phyloP scores from a whole-genome alignment of 2,888 invertebrate genomes.

The Athripsodes cinereus region DNA sequence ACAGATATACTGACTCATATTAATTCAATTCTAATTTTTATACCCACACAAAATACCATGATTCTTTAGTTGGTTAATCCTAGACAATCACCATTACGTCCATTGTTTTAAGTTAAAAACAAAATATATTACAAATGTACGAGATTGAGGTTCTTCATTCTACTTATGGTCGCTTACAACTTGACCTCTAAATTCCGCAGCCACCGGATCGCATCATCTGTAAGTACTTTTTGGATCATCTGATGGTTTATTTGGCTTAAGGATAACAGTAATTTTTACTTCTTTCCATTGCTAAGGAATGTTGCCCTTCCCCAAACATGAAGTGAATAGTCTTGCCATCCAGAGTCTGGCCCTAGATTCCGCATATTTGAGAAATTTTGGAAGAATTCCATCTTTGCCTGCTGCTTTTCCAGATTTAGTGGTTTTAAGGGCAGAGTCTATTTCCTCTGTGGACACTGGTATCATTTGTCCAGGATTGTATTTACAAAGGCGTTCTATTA shows the following conservation, averaged over 20 bases:
- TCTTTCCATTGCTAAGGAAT: background rate
- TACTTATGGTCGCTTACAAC: too few species aligned
- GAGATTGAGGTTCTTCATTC: background rate
- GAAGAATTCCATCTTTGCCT: background rate
- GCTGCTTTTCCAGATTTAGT: background rate
- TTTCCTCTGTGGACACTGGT: background rate
- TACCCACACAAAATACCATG: too few species aligned
- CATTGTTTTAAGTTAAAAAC: too few species aligned
- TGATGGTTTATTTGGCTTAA: slow-evolving; percentile 2
- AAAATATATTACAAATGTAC: too few species aligned
- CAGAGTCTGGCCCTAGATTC: background rate
- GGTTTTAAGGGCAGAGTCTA: background rate
- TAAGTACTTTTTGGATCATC: slow-evolving; percentile 1
- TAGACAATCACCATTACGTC: too few species aligned
- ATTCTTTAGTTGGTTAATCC: too few species aligned
- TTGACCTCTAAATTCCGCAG: too few species aligned
- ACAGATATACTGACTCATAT: too few species aligned
- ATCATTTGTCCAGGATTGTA: background rate
- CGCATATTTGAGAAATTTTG: background rate
- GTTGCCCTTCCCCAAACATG: background rate
- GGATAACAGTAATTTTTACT: background rate
- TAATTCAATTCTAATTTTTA: too few species aligned
- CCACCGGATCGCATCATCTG: too few species aligned
- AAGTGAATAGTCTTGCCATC: background rate
- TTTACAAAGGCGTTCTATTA: background rate